These are phyloP conservation scores for Lagorchestes hirsutus DNA, from an alignment of 2,797 vertebrate species.

Conservation along the genomic window DNA sequence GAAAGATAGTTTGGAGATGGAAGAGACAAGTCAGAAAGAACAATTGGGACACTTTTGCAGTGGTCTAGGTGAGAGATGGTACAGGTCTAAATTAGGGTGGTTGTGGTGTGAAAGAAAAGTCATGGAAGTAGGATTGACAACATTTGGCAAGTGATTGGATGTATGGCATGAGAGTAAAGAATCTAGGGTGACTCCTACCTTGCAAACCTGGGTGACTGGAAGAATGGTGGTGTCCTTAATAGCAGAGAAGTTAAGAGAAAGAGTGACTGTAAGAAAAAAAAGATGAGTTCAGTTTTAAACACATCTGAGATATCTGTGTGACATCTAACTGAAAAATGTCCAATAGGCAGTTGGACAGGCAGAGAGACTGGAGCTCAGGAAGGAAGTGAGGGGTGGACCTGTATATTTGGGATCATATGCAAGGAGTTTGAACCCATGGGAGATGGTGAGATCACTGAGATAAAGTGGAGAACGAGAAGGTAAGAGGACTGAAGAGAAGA, in stretches of 20 bases:
- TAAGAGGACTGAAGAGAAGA: not conserved
- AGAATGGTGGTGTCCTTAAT: not conserved
- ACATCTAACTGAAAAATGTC: not conserved
- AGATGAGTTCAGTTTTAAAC: not conserved
- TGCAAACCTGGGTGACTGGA: not conserved
- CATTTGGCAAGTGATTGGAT: not conserved
- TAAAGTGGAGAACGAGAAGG: not conserved
- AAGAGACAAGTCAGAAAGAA: not conserved
- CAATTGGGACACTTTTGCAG: not conserved
- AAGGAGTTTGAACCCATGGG: not conserved
- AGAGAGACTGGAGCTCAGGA: not conserved
- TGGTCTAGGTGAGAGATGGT: not conserved
- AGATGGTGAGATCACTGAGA: not conserved
- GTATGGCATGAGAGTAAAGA: not conserved
- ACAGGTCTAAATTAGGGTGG: not conserved
- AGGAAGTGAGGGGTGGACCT: not conserved
- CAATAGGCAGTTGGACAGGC: not conserved
- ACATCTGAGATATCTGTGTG: not conserved
- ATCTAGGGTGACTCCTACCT: not conserved
- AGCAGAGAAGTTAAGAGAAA: not conserved
- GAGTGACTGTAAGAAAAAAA: not conserved
- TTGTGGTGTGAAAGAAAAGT: not conserved
- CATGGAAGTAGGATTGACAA: not conserved
- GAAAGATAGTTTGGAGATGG: not conserved
- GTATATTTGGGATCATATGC: not conserved